These are phyloP conservation scores for Cerastis leucographa DNA, from an alignment of 2,888 invertebrate genomes.

Conservation along the genomic window DNA sequence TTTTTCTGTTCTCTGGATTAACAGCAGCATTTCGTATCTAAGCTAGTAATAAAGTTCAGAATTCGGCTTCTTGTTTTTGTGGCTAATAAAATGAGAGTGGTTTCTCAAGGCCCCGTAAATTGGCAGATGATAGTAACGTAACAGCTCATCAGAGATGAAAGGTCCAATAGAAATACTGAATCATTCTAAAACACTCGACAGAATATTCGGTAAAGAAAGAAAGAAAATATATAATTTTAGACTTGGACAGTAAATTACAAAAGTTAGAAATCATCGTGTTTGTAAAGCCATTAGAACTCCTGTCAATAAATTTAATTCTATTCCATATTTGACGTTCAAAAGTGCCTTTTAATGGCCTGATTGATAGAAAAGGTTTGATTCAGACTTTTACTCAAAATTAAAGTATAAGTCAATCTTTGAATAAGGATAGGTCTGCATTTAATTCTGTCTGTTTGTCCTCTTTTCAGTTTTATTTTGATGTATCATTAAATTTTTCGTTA, in stretches of 20 bases:
- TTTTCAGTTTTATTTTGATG: neutral
- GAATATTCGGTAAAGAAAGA: neutral
- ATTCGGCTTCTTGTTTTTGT: slow-evolving; percentile 26
- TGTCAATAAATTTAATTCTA: neutral
- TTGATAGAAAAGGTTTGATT: neutral
- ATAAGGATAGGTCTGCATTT: neutral
- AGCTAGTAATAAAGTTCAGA: slow-evolving; percentile 29
- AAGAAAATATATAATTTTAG: neutral
- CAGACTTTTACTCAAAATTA: neutral
- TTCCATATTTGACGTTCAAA: neutral
- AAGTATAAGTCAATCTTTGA: neutral
- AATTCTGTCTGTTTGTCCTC: too few relatives aligned
- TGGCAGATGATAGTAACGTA: slow-evolving; percentile 20
- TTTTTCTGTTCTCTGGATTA: slow-evolving; percentile 2
- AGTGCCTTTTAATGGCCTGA: neutral
- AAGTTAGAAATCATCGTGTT: neutral
- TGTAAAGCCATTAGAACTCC: neutral
- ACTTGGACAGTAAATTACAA: neutral
- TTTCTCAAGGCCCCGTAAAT: slow-evolving; percentile 22
- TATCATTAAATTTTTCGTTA: neutral
- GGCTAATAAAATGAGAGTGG: slow-evolving; percentile 20
- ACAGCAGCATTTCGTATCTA: slow-evolving; percentile 6
- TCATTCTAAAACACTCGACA: neutral
- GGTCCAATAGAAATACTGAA: neutral
- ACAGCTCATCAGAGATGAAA: neutral